Evolutionary conservation across 2,797 vertebrate species (phyloP), one percentile per base, ranked within the genome.

Genomic region (Apogon talboti): DNA sequence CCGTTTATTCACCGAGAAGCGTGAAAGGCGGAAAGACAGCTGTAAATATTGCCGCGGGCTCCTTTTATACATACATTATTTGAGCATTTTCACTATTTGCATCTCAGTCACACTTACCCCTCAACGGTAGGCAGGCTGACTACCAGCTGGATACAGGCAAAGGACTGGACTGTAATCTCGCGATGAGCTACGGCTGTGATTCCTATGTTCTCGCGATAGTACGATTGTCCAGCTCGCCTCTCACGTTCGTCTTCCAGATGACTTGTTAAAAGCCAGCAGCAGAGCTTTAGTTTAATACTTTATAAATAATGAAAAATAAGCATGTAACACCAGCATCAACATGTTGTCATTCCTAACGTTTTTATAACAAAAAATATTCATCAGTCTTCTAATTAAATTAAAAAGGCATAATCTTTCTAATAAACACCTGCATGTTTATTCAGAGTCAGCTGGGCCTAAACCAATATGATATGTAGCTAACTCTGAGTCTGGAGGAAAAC

Each of bases 41-140:
- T 16, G 28, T 18, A 24, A 30, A 40, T 0, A 7, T 28, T 21
- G 42, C 52, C 11, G 14, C 52, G 12, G 45, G 7, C 11, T 40
- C 15, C 14, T 54, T 35, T 37, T 18, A 24, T 19, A 56, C 38
- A 13, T 19, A 53, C 6, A 13, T 50, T 37, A 59, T 15, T 78
- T 58, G 15, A 46, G 24, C 52, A 66, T 83, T 86, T 74, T 68
- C 60, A 54, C 45, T 64, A 30, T 89, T 90, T 79, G 61, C 77
- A 78, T 86, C 75, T 80, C 89, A 79, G 80, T 86, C 76, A 74
- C 80, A 93, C 93, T 94, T 86, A 94, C 93, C 93, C 72, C 83
- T 91, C 83, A 73, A 75, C 76, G 66, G 83, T 74, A 83, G 80
- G 84, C 75, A 86, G 81, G 82, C 78, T 86, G 90, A 81, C 64